phyloP scores from a whole-genome alignment of 2,888 invertebrate genomes.

The Dryomyza anilis region DNA sequence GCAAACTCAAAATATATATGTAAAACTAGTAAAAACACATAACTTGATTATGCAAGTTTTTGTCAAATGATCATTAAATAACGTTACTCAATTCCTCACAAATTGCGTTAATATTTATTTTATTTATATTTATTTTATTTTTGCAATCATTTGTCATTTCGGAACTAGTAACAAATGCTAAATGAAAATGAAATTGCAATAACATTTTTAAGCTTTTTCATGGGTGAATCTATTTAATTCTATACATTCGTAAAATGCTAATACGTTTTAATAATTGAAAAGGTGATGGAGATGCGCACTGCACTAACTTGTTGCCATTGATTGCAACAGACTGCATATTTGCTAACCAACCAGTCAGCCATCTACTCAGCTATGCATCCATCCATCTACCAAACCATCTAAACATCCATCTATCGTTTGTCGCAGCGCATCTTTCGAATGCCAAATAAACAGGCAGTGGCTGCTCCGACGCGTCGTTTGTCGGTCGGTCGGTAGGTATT shows the following conservation, averaged over 20 bases:
- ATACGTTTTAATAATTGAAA: not conserved
- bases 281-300: not conserved
- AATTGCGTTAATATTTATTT: too few species aligned
- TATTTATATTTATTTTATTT: not conserved
- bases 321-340: not conserved
- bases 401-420: too few species aligned
- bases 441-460: not conserved
- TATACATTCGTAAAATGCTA: not conserved
- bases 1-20: too few species aligned
- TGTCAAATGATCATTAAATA: too few species aligned
- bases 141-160: not conserved
- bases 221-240: not conserved
- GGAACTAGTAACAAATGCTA: not conserved
- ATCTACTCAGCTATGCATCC: not conserved
- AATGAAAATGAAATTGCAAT: not conserved
- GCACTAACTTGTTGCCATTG: too few species aligned
- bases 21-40: too few species aligned
- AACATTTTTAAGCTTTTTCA: not conserved
- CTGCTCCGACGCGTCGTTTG: not conserved
- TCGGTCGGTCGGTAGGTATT: not conserved
- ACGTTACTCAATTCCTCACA: too few species aligned
- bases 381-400: not conserved
- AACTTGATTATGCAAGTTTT: too few species aligned
- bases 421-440: not conserved
- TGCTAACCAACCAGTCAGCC: not conserved